Conservation (phyloP, 2,797 vertebrate genomes). For the Acanthurus tractus region DNA sequence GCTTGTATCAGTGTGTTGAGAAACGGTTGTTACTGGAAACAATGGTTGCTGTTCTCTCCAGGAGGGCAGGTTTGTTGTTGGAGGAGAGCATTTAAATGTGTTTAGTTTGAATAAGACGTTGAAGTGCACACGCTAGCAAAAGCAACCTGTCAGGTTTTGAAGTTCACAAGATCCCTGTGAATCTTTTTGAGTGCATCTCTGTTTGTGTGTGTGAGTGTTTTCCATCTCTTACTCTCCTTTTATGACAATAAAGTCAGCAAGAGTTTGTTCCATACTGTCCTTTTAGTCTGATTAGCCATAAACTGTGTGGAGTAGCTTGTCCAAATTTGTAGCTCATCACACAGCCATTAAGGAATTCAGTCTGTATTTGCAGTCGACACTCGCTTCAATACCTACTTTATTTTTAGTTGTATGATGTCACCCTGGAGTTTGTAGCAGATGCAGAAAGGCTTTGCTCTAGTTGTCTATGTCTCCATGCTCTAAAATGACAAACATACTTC, state of each 20-base stretch:
- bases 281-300: constrained; percentile 41
- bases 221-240: constrained; percentile 45
- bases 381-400: constrained; percentile 4
- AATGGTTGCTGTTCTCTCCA: constrained; percentile 13
- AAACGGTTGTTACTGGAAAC: constrained; percentile 23
- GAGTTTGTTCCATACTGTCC: constrained; percentile 32
- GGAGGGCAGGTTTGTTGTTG: constrained; percentile 19
- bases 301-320: constrained; percentile 21
- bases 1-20: not conserved
- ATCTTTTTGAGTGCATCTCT: not conserved
- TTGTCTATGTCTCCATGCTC: not conserved
- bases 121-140: constrained; percentile 4
- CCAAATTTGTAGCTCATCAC: constrained; percentile 28
- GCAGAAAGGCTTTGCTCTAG: not conserved
- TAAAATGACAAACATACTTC: constrained; percentile 6
- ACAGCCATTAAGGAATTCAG: not conserved
- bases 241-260: constrained; percentile 33
- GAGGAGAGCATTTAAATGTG: constrained; percentile 9
- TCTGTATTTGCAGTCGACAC: constrained; percentile 7
- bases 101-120: constrained; percentile 29
- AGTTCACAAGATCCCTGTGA: not conserved
- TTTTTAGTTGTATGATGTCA: constrained; percentile 1
- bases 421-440: not conserved
- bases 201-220: not conserved
- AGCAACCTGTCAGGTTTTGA: constrained; percentile 15